Evolutionary conservation across 2,797 vertebrate species (phyloP).

Genomic region (Pempheris klunzingeri): DNA sequence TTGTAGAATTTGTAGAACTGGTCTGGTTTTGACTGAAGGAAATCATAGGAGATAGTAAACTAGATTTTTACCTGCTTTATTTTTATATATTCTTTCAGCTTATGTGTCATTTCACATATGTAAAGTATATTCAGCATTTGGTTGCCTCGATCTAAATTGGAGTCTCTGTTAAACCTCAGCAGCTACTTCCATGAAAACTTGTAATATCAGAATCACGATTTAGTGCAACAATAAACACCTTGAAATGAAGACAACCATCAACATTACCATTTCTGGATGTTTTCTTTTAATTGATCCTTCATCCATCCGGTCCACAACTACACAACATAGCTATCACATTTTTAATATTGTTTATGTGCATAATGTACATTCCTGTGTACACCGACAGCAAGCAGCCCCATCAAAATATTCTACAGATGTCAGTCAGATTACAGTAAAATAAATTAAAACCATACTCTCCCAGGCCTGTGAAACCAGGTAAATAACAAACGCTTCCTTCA

Average conservation of each 20-base stretch:
- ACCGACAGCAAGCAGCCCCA: slow-evolving; percentile 41
- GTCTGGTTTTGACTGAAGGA: not conserved
- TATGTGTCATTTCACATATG: not conserved
- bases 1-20: not conserved
- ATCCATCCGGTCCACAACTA: slow-evolving; percentile 55
- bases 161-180: not conserved
- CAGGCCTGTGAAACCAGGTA: slow-evolving; percentile 80
- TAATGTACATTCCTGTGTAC: slow-evolving; percentile 9
- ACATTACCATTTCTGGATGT: slow-evolving; percentile 21
- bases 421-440: slow-evolving; percentile 65
- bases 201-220: not conserved
- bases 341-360: slow-evolving; percentile 12
- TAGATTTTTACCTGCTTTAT: not conserved
- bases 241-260: slow-evolving; percentile 2
- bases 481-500: slow-evolving; percentile 56
- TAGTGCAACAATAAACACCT: not conserved
- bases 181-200: no score
- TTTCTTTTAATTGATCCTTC: slow-evolving; percentile 66
- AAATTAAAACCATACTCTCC: slow-evolving; percentile 65
- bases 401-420: slow-evolving; percentile 34
- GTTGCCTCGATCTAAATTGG: no score
- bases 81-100: not conserved
- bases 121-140: not conserved
- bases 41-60: no score
- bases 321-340: slow-evolving; percentile 51